Base-by-base conservation (phyloP, 2,797 vertebrate species). In the Sciurus vulgaris region DNA sequence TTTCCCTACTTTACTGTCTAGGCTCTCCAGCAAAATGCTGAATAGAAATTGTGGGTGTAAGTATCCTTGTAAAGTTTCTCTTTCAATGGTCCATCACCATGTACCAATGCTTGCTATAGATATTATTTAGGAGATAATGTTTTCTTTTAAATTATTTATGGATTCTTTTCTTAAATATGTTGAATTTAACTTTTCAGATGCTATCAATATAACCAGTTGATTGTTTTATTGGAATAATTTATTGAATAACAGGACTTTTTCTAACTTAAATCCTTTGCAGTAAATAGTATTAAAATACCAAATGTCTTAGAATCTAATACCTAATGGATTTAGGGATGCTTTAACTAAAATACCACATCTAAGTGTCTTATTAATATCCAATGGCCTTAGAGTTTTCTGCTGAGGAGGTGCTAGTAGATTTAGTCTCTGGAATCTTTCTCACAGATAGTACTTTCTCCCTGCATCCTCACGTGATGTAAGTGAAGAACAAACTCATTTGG, bases 331-430 rank as follows among this genome's bases (percentile, higher is more conserved):
- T 38, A 76, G 41, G 28, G 7, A 28, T 8, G 76, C 8, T 38
- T 4, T 22, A 65, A 28, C 28, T 38, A 51, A 93, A 70, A 74
- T 38, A 3, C 3, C 7, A 41, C 30, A 33, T 14, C 30, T 67
- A 61, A 26, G 24, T 61, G 24, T 38, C 28, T 65, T 77, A 15
- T 49, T 41, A 76, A 33, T 22, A 69, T 7, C 4, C 10, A 56
- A 8, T 10, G 3, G 15, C 14, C 1, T 41, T 20, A 51, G 17
- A 35, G 12, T 9, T 61, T 61, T 61, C 22, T 61, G 24, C 59
- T 7, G 11, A 7, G 24, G 38, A 35, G 3, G 14, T 18, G 7
- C n/a, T 1, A 4, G n/a, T 17, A 79, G 0, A 47, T 15, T 44
- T 81, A 11, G 1, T 86, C 2, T 20, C 4, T 33, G 6, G 3